phyloP scores from a whole-genome alignment of 2,113 vertebrate genomes.

The Cyprinodon variegatus region DNA sequence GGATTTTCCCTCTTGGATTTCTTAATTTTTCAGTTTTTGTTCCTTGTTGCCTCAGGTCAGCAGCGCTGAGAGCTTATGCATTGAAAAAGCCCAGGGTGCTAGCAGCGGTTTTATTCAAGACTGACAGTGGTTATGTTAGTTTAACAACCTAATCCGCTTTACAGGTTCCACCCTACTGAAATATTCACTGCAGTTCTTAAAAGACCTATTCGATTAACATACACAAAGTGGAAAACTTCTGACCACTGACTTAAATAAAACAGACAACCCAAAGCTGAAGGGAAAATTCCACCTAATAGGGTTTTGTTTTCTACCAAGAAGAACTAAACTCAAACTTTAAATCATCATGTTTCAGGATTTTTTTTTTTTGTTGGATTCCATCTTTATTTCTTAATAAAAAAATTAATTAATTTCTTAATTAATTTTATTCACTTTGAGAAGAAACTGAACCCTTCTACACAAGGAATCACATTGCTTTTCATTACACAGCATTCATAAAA shows the following conservation, averaged over 20 bases:
- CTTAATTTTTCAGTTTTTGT: background rate
- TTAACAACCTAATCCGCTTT: background rate
- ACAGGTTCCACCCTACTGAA: constrained; percentile 18
- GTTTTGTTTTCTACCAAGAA: no score
- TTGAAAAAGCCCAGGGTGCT: background rate
- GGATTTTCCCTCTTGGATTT: background rate
- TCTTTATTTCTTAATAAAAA: background rate
- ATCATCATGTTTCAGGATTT: background rate
- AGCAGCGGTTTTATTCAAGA: constrained; percentile 2
- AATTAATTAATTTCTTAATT: background rate
- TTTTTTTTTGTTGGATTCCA: constrained; percentile 9
- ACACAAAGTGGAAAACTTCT: no score
- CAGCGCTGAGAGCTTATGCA: background rate
- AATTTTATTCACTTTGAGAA: constrained; percentile 13
- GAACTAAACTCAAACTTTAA: background rate
- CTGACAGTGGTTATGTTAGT: background rate
- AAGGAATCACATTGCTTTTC: background rate
- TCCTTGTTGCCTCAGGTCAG: no score
- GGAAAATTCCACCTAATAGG: no score
- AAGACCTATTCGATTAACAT: background rate
- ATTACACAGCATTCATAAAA: background rate
- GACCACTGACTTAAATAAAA: no score
- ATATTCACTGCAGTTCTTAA: constrained; percentile 26
- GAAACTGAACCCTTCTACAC: constrained; percentile 11
- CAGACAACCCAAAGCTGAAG: no score